Base-by-base conservation (phyloP, 2,888 invertebrate species). In the Ferdinandea cuprea region DNA sequence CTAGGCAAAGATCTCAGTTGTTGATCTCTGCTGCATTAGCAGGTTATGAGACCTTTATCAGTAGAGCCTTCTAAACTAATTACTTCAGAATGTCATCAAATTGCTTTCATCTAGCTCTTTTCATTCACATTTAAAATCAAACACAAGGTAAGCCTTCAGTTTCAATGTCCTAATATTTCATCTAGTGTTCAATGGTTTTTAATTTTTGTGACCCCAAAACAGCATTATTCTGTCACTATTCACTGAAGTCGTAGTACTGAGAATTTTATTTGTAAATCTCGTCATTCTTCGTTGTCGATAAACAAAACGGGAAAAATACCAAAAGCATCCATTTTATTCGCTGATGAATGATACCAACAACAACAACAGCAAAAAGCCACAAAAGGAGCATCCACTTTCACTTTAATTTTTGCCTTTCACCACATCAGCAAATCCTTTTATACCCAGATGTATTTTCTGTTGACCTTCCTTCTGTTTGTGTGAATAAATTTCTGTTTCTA, bases 351-450 rank as follows among this genome's bases (percentile, higher is more conserved):
- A 61, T 69, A 63, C 30, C n/a, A 17, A 8, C n/a, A 52, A 28
- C 25, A 40, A 48, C 28, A 52, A 66, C 30, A 46, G n/a, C n/a
- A n/a, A 40, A 25, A 30, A 32, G 13, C 35, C 52, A 30, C 48
- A 61, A 71, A 61, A 63, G 25, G 28, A 42, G 37, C 35, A 42
- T 19, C 44, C 15, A 35, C 32, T 65, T 61, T 19, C 37, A 42
- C 50, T 69, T 61, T 19, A 52, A 59, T 66, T 73, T 30, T 54
- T 66, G 66, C 59, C 72, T 54, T 59, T 66, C 44, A 59, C 35
- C 21, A 52, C 73, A 68, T 73, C 73, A 73, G 66, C 54, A 79
- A 79, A 79, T 79, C 73, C 79, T 68, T 78, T 72, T 78, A 58
- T 71, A 8, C n/a, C 25, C 37, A 1, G 30, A 3, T 44, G n/a